Base-by-base conservation (phyloP, 2,888 invertebrate species). In the Drosophila sordidapex region DNA sequence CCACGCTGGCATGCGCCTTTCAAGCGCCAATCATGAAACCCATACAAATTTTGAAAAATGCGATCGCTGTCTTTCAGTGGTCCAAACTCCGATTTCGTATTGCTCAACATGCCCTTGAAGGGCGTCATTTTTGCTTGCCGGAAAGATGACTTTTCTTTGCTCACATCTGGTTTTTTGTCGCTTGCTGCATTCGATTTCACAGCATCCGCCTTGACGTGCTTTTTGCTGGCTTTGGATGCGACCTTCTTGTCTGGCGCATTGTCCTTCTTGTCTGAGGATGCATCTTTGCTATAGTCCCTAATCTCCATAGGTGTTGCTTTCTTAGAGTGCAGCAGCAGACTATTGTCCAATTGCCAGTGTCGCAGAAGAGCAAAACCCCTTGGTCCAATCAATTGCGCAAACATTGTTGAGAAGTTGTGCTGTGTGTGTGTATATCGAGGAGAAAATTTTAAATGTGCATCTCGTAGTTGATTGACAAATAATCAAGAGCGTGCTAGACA, bases 31-130 rank as follows among this genome's bases (percentile, higher is more conserved):
- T 99, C 99, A 94, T 99, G 99, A 66, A 98, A 95, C 1, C 99
- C 99, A 92, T 99, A 99, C 43, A 99, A 94, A 93, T 99, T 99
- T 46, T 99, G 99, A 92, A 99, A 99, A 71, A 99, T 95, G 56
- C 99, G 95, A 92, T 99, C 99, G 90, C 96, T 95, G 94, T 99
- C 99, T 25, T 96, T 94, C 77, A 99, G 93, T 0, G 96, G 96
- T 0, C 97, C 96, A 92, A 95, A 98, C 62, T 94, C 95, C 0
- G 57, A 75, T 46, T 88, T 88, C 0, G 0, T 95, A 94, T 94
- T 96, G 95, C 4, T 95, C 94, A 81, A 25, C 49, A 76, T 76
- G 0, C 56, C 73, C 89, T 95, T 94, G 77, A 94, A 93, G 52
- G 92, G 7, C 1, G 13, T n/a, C 0, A 10, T 11, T 31, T 43